Evolutionary conservation across 2,113 vertebrate genomes (phyloP).

Genomic region (Larimichthys polyactis): DNA sequence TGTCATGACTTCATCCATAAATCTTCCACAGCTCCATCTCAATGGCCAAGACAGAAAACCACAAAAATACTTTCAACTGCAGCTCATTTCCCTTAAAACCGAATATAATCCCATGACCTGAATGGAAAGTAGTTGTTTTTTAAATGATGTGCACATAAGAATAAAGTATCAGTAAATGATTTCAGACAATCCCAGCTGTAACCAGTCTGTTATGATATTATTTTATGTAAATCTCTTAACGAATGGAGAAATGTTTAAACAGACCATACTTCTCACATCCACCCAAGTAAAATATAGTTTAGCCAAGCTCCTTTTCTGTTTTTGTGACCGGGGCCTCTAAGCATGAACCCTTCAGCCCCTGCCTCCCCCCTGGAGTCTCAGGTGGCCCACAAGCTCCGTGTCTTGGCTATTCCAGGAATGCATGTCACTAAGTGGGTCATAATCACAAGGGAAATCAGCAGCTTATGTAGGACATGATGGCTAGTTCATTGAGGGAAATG

Average conservation of each 20-base stretch:
- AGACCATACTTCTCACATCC: background rate
- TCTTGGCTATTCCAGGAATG: constrained; percentile 77
- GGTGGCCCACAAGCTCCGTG: constrained; percentile 53
- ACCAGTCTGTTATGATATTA: background rate
- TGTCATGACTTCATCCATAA: constrained; percentile 34
- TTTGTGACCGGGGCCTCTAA: constrained; percentile 5
- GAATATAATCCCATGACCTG: background rate
- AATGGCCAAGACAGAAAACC: constrained; percentile 12
- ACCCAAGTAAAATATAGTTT: background rate
- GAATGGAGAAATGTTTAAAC: background rate
- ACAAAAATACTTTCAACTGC: constrained; percentile 25
- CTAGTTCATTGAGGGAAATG: constrained; percentile 43
- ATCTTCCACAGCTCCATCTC: background rate
- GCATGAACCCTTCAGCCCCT: constrained; percentile 18
- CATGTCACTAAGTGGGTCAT: constrained; percentile 73
- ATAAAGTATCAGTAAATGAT: background rate
- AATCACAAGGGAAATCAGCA: constrained; percentile 68
- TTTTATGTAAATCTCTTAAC: background rate
- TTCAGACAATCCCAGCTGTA: constrained; percentile 6
- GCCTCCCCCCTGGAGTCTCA: constrained; percentile 41
- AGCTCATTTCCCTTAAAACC: background rate
- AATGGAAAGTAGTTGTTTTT: background rate
- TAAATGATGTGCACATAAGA: background rate
- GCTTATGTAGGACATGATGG: constrained; percentile 57
- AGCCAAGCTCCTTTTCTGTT: background rate